Evolutionary conservation across 2,797 vertebrate genomes (phyloP), one percentile per base, ranked within the genome.

Genomic region (Muscicapa comitata): DNA sequence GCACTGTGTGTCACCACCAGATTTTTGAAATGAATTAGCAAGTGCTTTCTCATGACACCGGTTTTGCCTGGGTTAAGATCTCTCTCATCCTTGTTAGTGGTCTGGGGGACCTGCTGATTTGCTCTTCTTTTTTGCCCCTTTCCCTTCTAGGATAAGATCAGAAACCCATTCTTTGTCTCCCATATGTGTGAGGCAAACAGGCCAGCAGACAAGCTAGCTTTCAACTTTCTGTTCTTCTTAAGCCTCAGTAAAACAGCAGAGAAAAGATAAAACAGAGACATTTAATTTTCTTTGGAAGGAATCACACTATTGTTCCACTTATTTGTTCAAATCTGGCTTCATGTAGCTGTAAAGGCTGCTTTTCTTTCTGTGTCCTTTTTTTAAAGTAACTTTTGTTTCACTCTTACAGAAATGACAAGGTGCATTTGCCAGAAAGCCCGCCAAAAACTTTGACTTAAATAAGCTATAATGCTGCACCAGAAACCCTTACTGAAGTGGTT

Each of bases 371-470:
- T 17, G 15, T 6, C 0, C 3, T 3, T 25, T 57, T 57, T 57
- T 57, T 35, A 6, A 45, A 26, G 10, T 40, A 58, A 38, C 21
- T 67, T 92, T 50, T 63, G 6, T 87, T 85, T 72, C 31, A 35
- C 26, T 71, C 3, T 65, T 68, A 47, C 24, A 76, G 47, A 92
- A 94, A 74, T 63, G 40, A 58, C 62, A 68, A 4, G 51, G 40
- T 67, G 66, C 4, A 26, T 87, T 95, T 95, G 31, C 48, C 42
- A 67, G 54, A 84, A 92, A 90, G 26, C 17, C 10, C 37, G 88
- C 82, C 89, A 91, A 94, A 90, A 26, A 8, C 29, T 71, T 85
- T 91, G 35, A 86, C 58, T 85, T 80, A 80, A 92, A 79, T 90
- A 67, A 78, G 24, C 12, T 83, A 26, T 58, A 86, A 50, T 79